phyloP scores from a whole-genome alignment of 2,888 invertebrate genomes.

The Leptopilina syphax region DNA sequence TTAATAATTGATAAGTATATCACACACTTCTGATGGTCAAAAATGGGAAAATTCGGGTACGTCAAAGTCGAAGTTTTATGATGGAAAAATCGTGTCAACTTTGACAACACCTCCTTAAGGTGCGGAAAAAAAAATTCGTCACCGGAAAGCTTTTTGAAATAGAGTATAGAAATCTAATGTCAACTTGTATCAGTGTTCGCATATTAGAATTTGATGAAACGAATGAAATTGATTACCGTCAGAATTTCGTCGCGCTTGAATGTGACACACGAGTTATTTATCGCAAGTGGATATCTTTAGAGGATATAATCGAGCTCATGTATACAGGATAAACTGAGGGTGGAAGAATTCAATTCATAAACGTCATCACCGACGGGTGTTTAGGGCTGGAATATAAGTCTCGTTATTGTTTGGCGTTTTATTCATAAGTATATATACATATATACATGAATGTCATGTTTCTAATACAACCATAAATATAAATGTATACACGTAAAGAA shows the following conservation, averaged over 20 bases:
- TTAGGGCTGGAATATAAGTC: conserved; percentile 47
- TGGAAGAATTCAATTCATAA: conserved; percentile 70
- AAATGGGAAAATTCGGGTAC: too few relatives aligned
- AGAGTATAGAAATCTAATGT: too few relatives aligned
- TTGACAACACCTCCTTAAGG: too few relatives aligned
- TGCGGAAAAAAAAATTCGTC: too few relatives aligned
- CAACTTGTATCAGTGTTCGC: too few relatives aligned
- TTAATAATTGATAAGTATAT: too few relatives aligned
- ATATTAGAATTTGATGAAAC: too few relatives aligned
- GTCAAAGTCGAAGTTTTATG: too few relatives aligned
- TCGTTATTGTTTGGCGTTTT: conserved; percentile 50
- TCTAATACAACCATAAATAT: conserved; percentile 42
- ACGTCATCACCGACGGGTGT: conserved; percentile 60
- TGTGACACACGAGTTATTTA: conserved; percentile 13
- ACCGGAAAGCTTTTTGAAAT: too few relatives aligned
- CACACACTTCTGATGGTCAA: too few relatives aligned
- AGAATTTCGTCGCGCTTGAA: conserved; percentile 13
- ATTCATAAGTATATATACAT: conserved; percentile 45
- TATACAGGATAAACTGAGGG: conserved; percentile 43
- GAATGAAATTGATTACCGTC: conserved; percentile 18
- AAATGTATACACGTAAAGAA: conserved; percentile 38
- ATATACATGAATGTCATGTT: conserved; percentile 40
- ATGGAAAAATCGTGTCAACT: too few relatives aligned
- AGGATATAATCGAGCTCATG: conserved; percentile 26
- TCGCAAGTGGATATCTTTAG: conserved; percentile 28